Percentiles rank a stretch among this genome's conserved stretches.
Evolutionary conservation across 2,888 invertebrate species (phyloP).

Genomic region (Eurytoma adleriae): DNA sequence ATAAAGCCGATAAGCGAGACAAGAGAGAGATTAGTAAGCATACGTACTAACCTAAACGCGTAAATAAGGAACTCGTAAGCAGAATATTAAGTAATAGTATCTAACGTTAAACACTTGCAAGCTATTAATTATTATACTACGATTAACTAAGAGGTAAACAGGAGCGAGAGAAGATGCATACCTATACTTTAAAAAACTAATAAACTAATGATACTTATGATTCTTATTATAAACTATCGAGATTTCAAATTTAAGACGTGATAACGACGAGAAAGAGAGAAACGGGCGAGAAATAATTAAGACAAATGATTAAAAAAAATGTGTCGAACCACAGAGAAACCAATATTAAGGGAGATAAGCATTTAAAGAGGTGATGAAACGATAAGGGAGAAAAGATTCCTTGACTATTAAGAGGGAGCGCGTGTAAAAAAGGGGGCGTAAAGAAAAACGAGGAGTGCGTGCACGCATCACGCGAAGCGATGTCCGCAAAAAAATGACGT

Average conservation of each 20-base stretch:
- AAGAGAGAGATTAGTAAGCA: conserved; percentile 66
- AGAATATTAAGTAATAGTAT: conserved; percentile 75
- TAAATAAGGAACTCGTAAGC: conserved; percentile 72
- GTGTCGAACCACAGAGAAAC: conserved; percentile 37
- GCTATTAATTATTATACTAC: conserved; percentile 74
- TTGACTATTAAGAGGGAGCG: conserved; percentile 70
- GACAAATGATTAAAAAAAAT: conserved; percentile 35
- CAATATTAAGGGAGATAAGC: conserved; percentile 21
- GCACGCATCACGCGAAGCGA: conserved; percentile 8
- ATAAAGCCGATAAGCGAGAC: conserved; percentile 13
- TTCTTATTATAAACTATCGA: conserved; percentile 66
- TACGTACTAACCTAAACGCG: conserved; percentile 73
- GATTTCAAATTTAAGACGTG: conserved; percentile 73
- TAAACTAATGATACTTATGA: conserved; percentile 73
- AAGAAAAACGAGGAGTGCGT: conserved; percentile 22
- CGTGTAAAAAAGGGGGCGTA: conserved; percentile 57
- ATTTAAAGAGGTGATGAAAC: conserved; percentile 20
- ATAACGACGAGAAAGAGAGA: conserved; percentile 63
- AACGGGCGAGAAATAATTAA: conserved; percentile 47
- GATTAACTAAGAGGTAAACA: conserved; percentile 66
- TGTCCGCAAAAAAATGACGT: conserved; percentile 53
- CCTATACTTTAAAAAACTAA: conserved; percentile 68
- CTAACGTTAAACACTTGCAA: conserved; percentile 75
- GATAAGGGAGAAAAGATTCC: conserved; percentile 63
- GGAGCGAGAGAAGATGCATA: conserved; percentile 65